A percentile compares a stretch with the other conserved stretches of the same genome.
Conservation (phyloP, 2,888 invertebrate genomes). For the Agrochola macilenta region DNA sequence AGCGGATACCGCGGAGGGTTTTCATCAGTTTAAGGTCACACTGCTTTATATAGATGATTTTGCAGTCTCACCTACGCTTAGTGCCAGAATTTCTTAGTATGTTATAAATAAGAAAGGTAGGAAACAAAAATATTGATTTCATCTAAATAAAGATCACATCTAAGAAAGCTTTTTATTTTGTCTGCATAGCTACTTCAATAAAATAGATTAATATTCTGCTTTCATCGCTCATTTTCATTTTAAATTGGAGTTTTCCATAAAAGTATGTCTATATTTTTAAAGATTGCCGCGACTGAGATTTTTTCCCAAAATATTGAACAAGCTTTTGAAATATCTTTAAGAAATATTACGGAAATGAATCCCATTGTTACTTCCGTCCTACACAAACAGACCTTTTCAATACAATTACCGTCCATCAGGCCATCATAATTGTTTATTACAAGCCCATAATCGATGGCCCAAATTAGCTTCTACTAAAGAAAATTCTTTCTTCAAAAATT, state of each 20-base stretch:
- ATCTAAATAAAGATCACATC: neutral
- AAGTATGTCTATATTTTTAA: neutral
- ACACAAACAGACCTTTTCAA: slow-evolving; percentile 41
- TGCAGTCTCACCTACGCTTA: neutral
- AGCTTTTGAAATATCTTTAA: neutral
- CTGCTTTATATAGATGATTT: neutral
- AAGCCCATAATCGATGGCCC: slow-evolving; percentile 47
- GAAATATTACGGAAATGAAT: slow-evolving; percentile 27
- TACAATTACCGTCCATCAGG: slow-evolving; percentile 47
- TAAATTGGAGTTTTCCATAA: neutral
- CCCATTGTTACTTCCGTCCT: slow-evolving; percentile 44
- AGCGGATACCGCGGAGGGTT: neutral
- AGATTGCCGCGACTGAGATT: neutral
- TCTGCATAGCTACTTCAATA: neutral
- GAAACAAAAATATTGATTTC: neutral
- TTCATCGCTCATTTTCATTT: neutral
- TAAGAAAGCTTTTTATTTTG: neutral
- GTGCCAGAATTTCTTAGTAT: neutral
- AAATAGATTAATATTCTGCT: neutral
- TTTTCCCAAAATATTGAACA: slow-evolving; percentile 22
- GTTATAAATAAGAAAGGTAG: neutral
- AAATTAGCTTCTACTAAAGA: slow-evolving; percentile 53
- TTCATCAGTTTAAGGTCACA: neutral
- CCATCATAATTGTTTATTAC: slow-evolving; percentile 61
- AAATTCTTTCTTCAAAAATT: slow-evolving; percentile 42